Base-by-base conservation (phyloP, 1,140 invertebrate genomes). In the Coenobita brevimanus region DNA sequence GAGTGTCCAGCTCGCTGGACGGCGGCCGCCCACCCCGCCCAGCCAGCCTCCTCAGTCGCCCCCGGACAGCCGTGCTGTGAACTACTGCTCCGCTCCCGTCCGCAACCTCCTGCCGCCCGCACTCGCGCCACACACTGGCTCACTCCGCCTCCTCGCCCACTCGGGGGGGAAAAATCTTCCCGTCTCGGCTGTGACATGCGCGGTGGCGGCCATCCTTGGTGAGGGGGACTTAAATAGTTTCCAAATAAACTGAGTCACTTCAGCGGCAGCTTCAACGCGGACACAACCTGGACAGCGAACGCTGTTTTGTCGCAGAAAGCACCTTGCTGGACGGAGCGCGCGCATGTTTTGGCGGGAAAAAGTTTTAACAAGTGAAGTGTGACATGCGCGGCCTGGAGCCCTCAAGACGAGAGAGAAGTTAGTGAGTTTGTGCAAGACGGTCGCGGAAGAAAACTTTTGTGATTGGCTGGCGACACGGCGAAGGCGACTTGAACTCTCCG, bases 181-280 rank as follows among this genome's bases (percentile, higher is more conserved):
- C 84, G 78, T 87, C 76, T 57, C 76, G 30, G 78, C 62, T 71
- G 62, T 87, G 84, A 87, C 84, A 79, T 87, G 84, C 84, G 84
- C 84, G 62, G 76, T 87, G 64, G 81, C 62, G 36, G 30, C 76
- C 30, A 50, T 80, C 64, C 36, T 67, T 64, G 62, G 27, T 33
- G 75, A 78, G 75, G 76, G 84, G 84, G 76, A 87, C 84, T 79
- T 87, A 80, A 87, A 87, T 87, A 87, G 84, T 87, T 87, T 87
- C 84, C 84, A 87, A 87, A 87, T 87, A 87, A 87, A 87, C 84
- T 81, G 84, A 87, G 84, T 87, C 84, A 87, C 78, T 80, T 80
- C 54, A 57, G 84, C 84, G 75, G 57, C 75, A 87, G 84, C 84
- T 79, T 69, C 84, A 67, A 87, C 84, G 54, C 76, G 43, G 84